Evolutionary conservation across 2,888 invertebrate species (phyloP).

Genomic region (Lycia hirtaria): DNA sequence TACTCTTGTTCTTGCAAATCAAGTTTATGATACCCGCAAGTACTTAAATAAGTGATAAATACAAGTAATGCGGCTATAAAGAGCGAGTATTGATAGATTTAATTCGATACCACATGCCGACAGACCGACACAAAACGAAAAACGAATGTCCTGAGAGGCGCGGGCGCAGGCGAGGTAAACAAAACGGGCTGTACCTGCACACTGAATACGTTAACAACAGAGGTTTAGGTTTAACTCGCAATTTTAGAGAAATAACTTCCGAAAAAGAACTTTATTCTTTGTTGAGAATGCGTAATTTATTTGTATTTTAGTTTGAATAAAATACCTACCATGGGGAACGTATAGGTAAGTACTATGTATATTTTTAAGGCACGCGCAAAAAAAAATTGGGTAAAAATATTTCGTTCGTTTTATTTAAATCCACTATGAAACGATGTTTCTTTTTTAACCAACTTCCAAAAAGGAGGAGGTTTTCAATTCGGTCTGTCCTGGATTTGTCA

Average conservation of each 20-base stretch:
- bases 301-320: no score
- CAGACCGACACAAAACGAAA: slow-evolving; percentile 54
- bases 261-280: background rate
- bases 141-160: slow-evolving; percentile 50
- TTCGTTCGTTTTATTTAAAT: no score
- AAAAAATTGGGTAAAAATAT: no score
- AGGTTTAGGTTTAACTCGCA: no score
- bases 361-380: no score
- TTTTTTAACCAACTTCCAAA: no score
- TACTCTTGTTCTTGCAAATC: slow-evolving; percentile 3
- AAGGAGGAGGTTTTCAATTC: no score
- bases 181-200: slow-evolving; percentile 61
- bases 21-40: slow-evolving; percentile 7
- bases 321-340: no score
- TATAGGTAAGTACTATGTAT: no score
- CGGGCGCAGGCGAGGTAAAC: slow-evolving; percentile 57
- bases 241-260: background rate
- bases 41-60: slow-evolving; percentile 27
- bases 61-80: slow-evolving; percentile 24
- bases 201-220: background rate
- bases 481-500: no score
- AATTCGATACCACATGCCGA: slow-evolving; percentile 42
- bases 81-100: slow-evolving; percentile 40
- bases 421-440: no score
- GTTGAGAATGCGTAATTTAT: no score